Evolutionary conservation across 2,888 invertebrate genomes (phyloP).

Genomic region (Scaptomyza caliginosa): DNA sequence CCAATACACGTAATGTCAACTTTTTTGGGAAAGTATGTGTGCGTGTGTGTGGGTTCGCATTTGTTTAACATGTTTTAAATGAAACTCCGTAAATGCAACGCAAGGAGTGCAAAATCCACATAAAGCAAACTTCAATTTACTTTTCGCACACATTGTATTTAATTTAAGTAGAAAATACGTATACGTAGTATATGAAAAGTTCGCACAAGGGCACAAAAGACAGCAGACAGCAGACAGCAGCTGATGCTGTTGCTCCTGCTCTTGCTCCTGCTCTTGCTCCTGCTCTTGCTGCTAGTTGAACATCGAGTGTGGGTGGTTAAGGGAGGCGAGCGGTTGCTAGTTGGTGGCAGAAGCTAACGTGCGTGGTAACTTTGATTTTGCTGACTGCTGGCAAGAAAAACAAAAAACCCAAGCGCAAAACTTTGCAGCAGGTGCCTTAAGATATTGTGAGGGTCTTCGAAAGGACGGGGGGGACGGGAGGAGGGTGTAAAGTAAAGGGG

Average conservation of each 20-base stretch:
- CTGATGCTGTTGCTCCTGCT: conserved; percentile 20
- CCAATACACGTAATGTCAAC: conserved; percentile 44
- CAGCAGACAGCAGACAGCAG: conserved; percentile 27
- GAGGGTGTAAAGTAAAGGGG: background rate
- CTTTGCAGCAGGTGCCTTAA: conserved; percentile 72
- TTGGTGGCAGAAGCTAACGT: conserved; percentile 46
- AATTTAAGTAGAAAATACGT: conserved; percentile 73
- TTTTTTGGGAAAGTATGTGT: conserved; percentile 20
- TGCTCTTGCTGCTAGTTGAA: conserved; percentile 15
- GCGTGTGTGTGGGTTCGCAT: conserved; percentile 31
- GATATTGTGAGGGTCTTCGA: no score
- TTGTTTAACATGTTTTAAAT: conserved; percentile 60
- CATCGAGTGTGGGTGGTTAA: background rate
- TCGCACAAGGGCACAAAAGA: conserved; percentile 58
- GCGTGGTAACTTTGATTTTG: conserved; percentile 73
- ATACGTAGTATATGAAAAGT: conserved; percentile 61
- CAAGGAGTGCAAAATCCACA: conserved; percentile 58
- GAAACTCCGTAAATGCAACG: conserved; percentile 47
- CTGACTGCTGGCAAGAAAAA: conserved; percentile 43
- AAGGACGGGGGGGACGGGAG: no score
- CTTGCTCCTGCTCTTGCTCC: no score
- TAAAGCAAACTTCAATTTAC: conserved; percentile 76
- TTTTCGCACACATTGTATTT: conserved; percentile 78
- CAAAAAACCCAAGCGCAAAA: conserved; percentile 47
- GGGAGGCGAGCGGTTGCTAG: background rate